Base-by-base conservation (phyloP, 64 coral and sea anemone genomes). In the Platygyra sinensis region DNA sequence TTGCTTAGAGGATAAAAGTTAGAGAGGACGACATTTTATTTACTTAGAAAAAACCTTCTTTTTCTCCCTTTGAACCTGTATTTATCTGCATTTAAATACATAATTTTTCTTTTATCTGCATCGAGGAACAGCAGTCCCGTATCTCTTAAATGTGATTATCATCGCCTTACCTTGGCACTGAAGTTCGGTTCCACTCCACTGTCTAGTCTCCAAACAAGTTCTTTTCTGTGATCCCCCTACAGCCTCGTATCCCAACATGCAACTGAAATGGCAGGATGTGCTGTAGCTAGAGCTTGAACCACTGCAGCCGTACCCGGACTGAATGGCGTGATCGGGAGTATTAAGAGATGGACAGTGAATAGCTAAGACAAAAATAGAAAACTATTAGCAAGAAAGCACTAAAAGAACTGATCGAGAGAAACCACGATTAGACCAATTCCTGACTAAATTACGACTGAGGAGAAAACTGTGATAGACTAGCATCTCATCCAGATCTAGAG, bases 141-240 rank as follows among this genome's bases (percentile, higher is more conserved):
- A 7, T 67, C 3, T 2, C 63, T 25, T 16, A 38, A 38, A 52
- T 17, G 30, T 20, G 9, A 12, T 27, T 10, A 57, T 51, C 28
- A 28, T 65, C 17, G 61, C 20, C 25, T 90, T 85, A 91, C 89
- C 73, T 85, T 82, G 17, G 62, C 89, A 91, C 32, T 46, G 29
- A 27, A 91, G 60, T 13, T 83, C 51, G 18, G 80, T 60, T 28
- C 89, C 89, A 76, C 67, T 84, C 89, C 89, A 91, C 54, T 28
- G 30, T 18, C 79, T 27, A 19, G 63, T 82, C 31, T 83, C 60
- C 27, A 75, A 31, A 83, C 89, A 91, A 27, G 46, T 91, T 76
- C 89, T 74, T 20, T 57, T 73, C 29, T 60, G 38, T 16, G 89
- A 91, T 36, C 89, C 89, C 39, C 31, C 33, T 22, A 39, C 59